Conservation (phyloP, 2,888 invertebrate genomes). For the Sinohyriopsis cumingii region DNA sequence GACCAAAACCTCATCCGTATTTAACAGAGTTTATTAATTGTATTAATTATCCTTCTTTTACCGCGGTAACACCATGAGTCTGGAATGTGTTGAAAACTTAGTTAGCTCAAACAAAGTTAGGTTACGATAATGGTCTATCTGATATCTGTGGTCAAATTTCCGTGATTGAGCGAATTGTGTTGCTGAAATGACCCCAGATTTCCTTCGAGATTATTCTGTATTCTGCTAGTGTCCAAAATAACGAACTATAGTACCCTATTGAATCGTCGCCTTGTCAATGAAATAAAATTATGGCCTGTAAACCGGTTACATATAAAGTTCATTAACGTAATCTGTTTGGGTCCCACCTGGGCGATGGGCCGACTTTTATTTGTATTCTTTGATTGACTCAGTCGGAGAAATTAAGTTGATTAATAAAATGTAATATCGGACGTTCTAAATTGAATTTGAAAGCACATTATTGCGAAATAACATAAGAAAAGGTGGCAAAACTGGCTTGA, state of each 20-base stretch:
- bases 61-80: slow-evolving; percentile 1
- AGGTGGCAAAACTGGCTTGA: slow-evolving; percentile 3
- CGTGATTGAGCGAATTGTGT: slow-evolving; percentile 10
- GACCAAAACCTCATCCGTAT: background rate
- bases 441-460: slow-evolving; percentile 25
- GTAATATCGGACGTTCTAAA: slow-evolving; percentile 26
- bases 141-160: slow-evolving; percentile 6
- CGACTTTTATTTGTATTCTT: slow-evolving; percentile 9
- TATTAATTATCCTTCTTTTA: slow-evolving; percentile 33
- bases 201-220: slow-evolving; percentile 29
- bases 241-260: slow-evolving; percentile 28
- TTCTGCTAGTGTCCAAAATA: slow-evolving; percentile 30
- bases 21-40: slow-evolving; percentile 41
- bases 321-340: slow-evolving; percentile 21
- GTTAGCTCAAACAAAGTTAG: background rate
- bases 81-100: slow-evolving; percentile 8
- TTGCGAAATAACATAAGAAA: slow-evolving; percentile 8
- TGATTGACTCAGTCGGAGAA: slow-evolving; percentile 23
- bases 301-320: slow-evolving; percentile 30
- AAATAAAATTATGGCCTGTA: slow-evolving; percentile 47
- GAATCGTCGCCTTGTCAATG: slow-evolving; percentile 34
- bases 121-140: background rate
- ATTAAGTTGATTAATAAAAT: slow-evolving; percentile 41
- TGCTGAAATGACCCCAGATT: slow-evolving; percentile 4
- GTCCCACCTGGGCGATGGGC: slow-evolving; percentile 16